phyloP scores from a whole-genome alignment of 2,113 vertebrate genomes.

The Grallaria varia region DNA sequence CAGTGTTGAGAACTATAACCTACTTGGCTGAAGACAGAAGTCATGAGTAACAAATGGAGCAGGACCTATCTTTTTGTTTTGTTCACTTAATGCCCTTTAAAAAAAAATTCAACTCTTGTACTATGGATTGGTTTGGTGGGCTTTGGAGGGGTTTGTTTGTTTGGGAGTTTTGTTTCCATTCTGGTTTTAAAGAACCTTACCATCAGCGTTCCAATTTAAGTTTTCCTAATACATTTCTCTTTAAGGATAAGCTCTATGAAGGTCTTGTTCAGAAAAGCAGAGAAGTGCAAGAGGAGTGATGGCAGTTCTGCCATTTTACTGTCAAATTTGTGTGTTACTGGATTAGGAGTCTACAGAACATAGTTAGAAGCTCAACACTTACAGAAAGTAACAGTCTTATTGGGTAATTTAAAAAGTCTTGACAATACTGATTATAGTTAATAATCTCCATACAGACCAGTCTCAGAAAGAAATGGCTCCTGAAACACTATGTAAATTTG shows the following conservation, averaged over 20 bases:
- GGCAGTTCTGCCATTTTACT: background rate
- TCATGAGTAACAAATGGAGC: background rate
- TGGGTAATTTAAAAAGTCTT: background rate
- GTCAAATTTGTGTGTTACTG: background rate
- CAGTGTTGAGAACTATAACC: background rate
- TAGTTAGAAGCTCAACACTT: background rate
- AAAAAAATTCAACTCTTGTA: background rate
- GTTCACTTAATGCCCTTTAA: background rate
- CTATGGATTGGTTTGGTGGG: background rate
- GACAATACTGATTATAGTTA: background rate
- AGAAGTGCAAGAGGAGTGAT: background rate
- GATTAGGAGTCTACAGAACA: background rate
- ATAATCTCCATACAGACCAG: background rate
- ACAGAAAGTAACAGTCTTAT: background rate
- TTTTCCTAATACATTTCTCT: background rate
- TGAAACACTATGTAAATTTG: background rate
- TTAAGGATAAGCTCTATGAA: background rate
- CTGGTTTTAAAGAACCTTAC: background rate
- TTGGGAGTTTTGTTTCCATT: background rate
- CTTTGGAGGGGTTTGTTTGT: background rate
- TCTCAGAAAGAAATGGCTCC: background rate
- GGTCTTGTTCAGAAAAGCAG: background rate
- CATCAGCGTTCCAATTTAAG: background rate
- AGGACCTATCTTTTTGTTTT: background rate
- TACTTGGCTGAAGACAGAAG: background rate